Evolutionary conservation across 2,113 vertebrate species (phyloP).

Genomic region (Melanocharis versteri): DNA sequence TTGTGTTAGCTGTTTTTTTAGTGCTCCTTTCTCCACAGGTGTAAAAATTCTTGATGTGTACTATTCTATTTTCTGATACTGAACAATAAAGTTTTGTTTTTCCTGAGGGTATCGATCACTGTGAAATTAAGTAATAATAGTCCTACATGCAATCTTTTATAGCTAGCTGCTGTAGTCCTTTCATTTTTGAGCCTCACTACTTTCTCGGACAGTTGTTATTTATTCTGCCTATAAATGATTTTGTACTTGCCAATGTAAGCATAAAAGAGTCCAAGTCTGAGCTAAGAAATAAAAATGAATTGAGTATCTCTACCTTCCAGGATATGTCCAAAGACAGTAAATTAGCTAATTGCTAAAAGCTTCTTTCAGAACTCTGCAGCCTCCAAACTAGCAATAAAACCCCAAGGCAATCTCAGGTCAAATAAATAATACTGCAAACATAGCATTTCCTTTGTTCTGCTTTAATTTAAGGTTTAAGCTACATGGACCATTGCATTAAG

Average conservation of each 20-base stretch:
- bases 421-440: neutral
- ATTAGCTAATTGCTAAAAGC: slow-evolving; percentile 15
- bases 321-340: neutral
- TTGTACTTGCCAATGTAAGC: neutral
- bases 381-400: neutral
- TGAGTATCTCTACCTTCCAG: neutral
- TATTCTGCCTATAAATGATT: neutral
- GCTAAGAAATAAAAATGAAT: neutral
- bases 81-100: neutral
- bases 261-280: neutral
- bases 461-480: neutral
- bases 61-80: neutral
- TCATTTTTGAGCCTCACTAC: neutral
- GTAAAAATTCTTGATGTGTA: neutral
- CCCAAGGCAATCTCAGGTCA: neutral
- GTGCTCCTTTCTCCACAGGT: neutral
- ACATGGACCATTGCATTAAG: neutral
- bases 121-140: neutral
- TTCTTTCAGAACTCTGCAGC: neutral
- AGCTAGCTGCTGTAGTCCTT: neutral
- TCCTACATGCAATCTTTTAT: neutral
- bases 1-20: neutral
- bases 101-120: neutral
- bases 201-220: slow-evolving; percentile 6
- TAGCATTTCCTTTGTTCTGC: neutral